Conservation (phyloP, 2,797 vertebrate genomes). For the Euthynnus affinis region DNA sequence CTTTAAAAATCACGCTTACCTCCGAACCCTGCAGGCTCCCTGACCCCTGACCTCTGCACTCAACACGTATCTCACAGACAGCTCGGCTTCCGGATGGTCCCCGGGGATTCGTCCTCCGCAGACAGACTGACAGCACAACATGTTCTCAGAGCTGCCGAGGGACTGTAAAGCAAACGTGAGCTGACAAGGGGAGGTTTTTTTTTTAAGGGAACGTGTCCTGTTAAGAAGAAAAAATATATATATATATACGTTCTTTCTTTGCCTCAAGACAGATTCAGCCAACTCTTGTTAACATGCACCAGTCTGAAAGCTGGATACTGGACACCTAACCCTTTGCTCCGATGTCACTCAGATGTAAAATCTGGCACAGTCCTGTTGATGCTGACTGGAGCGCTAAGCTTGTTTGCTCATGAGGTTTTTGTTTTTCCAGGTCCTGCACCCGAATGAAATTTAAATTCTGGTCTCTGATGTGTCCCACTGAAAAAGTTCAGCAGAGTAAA, state of each 20-base stretch:
- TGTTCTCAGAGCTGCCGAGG: constrained; percentile 43
- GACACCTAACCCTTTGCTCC: constrained; percentile 6
- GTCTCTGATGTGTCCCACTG: constrained; percentile 10
- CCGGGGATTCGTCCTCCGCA: constrained; percentile 33
- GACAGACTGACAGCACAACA: constrained; percentile 52
- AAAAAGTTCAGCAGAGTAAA: constrained; percentile 3
- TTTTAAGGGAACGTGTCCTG: constrained; percentile 16
- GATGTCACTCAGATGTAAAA: constrained; percentile 41
- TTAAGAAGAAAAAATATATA: constrained; percentile 6
- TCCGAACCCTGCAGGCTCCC: neutral
- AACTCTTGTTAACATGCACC: constrained; percentile 20
- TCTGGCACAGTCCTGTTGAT: constrained; percentile 35
- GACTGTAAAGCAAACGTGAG: neutral
- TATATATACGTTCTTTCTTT: constrained; percentile 29
- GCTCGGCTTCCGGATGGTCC: constrained; percentile 41
- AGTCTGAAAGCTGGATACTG: neutral
- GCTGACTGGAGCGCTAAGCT: constrained; percentile 16
- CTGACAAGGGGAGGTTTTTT: constrained; percentile 34
- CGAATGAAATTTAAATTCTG: constrained; percentile 31
- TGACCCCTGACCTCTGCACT: constrained; percentile 41
- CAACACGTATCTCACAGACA: constrained; percentile 55
- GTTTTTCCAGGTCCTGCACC: constrained; percentile 28
- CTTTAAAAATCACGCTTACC: constrained; percentile 30
- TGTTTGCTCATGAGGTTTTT: constrained; percentile 41
- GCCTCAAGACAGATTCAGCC: constrained; percentile 42